Percentiles rank a stretch among this genome's conserved stretches.
Conservation (phyloP, 2,113 vertebrate species). For the Hyperopisus bebe region DNA sequence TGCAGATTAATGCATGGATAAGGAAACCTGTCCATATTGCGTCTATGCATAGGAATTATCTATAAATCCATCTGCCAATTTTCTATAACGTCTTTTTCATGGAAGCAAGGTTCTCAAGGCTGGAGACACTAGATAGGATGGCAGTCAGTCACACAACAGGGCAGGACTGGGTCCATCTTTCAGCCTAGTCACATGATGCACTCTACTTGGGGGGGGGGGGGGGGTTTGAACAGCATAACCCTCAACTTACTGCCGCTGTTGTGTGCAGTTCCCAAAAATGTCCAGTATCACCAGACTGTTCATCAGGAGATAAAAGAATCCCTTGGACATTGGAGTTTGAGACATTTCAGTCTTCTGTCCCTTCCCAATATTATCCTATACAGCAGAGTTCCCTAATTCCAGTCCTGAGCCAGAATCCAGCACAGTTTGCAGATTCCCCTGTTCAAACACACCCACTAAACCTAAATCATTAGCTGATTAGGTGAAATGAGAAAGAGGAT, state of each 20-base stretch:
- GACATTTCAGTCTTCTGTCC: not conserved
- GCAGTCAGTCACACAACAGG: not conserved
- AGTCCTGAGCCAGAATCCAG: not conserved
- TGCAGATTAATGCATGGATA: not conserved
- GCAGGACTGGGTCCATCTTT: not conserved
- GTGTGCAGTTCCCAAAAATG: not conserved
- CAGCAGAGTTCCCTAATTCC: not conserved
- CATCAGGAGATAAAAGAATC: not conserved
- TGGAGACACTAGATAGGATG: not conserved
- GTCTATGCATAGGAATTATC: not conserved
- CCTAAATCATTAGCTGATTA: not conserved
- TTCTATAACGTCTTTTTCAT: not conserved
- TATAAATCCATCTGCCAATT: not conserved
- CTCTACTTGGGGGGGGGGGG: not conserved
- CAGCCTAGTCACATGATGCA: not conserved
- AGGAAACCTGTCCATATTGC: not conserved
- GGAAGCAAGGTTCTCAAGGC: not conserved
- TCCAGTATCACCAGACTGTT: not conserved
- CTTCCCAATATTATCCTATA: not conserved
- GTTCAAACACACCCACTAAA: not conserved
- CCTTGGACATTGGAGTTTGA: not conserved
- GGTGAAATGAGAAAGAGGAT: not conserved
- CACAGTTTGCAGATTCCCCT: not conserved
- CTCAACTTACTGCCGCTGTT: not conserved
- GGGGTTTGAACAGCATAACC: not conserved